Evolutionary conservation across 2,888 invertebrate species (phyloP).

Genomic region (Clitarchus hookeri): DNA sequence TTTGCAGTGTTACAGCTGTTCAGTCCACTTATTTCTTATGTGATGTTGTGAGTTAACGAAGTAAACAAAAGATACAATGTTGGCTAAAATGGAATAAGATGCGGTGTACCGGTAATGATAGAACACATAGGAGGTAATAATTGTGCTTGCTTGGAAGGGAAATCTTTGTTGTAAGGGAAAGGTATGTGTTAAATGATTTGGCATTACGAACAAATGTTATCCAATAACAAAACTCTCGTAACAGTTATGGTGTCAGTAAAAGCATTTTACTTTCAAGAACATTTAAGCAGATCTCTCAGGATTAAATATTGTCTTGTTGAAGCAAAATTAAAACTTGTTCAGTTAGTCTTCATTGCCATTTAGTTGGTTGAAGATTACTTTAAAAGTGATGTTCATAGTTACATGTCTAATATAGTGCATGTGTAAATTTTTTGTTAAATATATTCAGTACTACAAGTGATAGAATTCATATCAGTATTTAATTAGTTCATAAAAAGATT

Average conservation of each 20-base stretch:
- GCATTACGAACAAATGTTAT: not conserved
- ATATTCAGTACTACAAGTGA: no score
- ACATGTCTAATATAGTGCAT: no score
- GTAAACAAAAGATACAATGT: not conserved
- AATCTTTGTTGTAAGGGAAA: not conserved
- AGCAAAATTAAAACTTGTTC: no score
- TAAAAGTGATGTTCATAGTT: no score
- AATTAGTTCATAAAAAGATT: no score
- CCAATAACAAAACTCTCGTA: not conserved
- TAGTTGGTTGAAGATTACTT: no score
- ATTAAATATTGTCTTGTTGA: no score
- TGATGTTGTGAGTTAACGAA: not conserved
- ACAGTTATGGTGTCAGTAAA: not conserved
- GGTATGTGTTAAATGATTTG: not conserved
- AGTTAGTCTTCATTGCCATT: no score
- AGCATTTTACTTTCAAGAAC: not conserved
- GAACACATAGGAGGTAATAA: not conserved
- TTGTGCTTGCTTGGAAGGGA: not conserved
- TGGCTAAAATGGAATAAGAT: not conserved
- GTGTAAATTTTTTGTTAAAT: no score
- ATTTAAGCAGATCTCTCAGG: no score
- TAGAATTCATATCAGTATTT: no score
- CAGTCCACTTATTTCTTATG: not conserved
- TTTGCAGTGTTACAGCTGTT: not conserved
- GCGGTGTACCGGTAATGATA: not conserved